Evolutionary conservation across 2,113 vertebrate species (phyloP).

Genomic region (Camelus dromedarius): DNA sequence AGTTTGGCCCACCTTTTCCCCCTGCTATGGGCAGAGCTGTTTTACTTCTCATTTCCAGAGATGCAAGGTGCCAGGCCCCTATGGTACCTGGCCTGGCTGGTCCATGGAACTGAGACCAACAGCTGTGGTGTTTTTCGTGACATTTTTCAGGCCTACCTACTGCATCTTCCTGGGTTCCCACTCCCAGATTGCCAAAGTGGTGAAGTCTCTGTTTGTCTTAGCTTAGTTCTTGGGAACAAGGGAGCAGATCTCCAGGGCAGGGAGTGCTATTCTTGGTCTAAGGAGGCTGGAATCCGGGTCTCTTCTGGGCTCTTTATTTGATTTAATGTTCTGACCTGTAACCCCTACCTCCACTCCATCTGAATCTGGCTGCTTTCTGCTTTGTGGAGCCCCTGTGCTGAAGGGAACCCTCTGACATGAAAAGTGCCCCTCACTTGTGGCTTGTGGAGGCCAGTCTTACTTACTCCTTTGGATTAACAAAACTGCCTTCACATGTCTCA

Average conservation of each 20-base stretch:
- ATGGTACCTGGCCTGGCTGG: neutral
- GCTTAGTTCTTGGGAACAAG: conserved; percentile 53
- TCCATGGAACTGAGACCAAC: neutral
- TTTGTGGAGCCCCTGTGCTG: neutral
- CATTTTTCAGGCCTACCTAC: neutral
- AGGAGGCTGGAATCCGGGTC: neutral
- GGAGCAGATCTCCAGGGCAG: neutral
- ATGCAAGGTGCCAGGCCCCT: neutral
- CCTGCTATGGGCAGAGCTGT: neutral
- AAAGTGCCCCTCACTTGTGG: conserved; percentile 19
- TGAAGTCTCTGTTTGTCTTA: conserved; percentile 36
- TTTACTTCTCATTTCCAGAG: conserved; percentile 37
- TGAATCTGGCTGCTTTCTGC: conserved; percentile 1
- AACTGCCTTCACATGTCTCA: conserved; percentile 80
- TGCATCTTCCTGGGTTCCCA: neutral
- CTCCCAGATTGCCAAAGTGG: neutral
- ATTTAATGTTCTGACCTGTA: neutral
- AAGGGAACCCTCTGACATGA: neutral
- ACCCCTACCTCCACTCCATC: neutral
- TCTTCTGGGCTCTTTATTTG: neutral
- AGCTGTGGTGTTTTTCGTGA: neutral
- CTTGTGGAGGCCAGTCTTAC: conserved; percentile 67
- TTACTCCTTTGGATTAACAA: conserved; percentile 75
- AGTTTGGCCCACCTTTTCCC: neutral
- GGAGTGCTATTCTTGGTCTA: neutral